Evolutionary conservation across 2,797 vertebrate genomes (phyloP).

Genomic region (Lagocephalus sceleratus): DNA sequence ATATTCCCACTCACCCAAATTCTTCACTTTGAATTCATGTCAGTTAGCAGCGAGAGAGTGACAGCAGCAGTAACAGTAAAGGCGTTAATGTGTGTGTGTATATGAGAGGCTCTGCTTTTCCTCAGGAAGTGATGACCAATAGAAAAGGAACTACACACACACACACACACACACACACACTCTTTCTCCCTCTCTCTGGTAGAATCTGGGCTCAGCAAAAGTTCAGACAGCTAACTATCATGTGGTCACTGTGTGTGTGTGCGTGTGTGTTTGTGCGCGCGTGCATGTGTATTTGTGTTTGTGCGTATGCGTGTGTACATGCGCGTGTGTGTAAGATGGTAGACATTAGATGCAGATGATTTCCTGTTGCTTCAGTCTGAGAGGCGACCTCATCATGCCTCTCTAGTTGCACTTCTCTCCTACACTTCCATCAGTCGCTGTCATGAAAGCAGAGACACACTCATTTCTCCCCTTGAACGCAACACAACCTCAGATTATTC

Average conservation of each 20-base stretch:
- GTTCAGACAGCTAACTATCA: constrained; percentile 78
- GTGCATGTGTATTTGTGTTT: constrained; percentile 2
- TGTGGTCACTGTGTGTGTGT: constrained; percentile 58
- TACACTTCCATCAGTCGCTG: constrained; percentile 42
- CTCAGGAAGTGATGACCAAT: constrained; percentile 71
- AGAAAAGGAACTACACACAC: constrained; percentile 73
- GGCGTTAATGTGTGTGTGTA: constrained; percentile 19
- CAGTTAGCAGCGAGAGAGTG: constrained; percentile 33
- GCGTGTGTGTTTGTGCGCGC: constrained; percentile 8
- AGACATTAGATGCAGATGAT: constrained; percentile 75
- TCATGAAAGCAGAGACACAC: constrained; percentile 40
- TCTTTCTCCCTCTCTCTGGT: constrained; percentile 49
- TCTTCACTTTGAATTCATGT: constrained; percentile 20
- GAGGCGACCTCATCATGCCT: constrained; percentile 61
- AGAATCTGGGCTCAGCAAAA: constrained; percentile 73
- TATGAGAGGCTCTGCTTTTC: constrained; percentile 62
- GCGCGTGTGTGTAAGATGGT: constrained; percentile 59
- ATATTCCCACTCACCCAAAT: constrained; percentile 54
- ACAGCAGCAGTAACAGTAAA: constrained; percentile 30
- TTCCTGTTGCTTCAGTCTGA: constrained; percentile 76
- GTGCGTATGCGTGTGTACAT: constrained; percentile 16
- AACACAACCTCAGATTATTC: neutral
- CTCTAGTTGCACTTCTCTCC: constrained; percentile 79
- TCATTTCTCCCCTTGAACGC: constrained; percentile 47
- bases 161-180: constrained; percentile 42